Evolutionary conservation across 2,113 vertebrate species (phyloP).

Genomic region (Sisor rabdophorus): DNA sequence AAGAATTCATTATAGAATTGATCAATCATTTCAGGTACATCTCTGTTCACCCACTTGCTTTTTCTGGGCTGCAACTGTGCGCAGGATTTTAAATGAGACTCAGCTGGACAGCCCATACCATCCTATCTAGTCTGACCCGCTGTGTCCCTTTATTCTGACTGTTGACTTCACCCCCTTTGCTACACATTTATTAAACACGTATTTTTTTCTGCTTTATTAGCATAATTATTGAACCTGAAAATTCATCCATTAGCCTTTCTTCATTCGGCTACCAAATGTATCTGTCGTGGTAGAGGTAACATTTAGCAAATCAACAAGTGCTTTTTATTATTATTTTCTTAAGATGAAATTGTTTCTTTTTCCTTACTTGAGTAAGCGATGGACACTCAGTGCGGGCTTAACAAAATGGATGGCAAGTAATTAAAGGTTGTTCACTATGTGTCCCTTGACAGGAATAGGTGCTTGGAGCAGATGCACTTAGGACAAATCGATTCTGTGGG

Average conservation of each 20-base stretch:
- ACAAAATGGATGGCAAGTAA: slow-evolving; percentile 43
- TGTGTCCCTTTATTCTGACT: background rate
- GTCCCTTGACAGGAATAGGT: slow-evolving; percentile 47
- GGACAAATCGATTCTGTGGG: slow-evolving; percentile 48
- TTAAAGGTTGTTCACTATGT: slow-evolving; percentile 48
- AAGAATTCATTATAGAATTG: slow-evolving; percentile 30
- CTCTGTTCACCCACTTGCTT: background rate
- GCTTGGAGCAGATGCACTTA: slow-evolving; percentile 43
- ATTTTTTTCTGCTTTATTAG: background rate
- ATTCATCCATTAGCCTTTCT: background rate
- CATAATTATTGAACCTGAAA: background rate
- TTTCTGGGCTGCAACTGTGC: slow-evolving; percentile 16
- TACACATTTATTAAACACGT: background rate
- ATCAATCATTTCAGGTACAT: slow-evolving; percentile 25
- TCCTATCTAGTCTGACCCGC: slow-evolving; percentile 1
- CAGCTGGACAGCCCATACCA: slow-evolving; percentile 59
- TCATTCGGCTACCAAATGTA: background rate
- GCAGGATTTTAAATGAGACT: slow-evolving; percentile 47
- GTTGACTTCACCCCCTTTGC: background rate
- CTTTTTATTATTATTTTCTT: background rate
- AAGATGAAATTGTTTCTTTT: slow-evolving; percentile 13
- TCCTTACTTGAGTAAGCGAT: slow-evolving; percentile 18
- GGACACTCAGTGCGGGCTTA: slow-evolving; percentile 23
- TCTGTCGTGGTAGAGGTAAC: background rate
- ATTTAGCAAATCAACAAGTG: background rate